phyloP scores from a whole-genome alignment of 53 echinoderm and acorn worm species.

The Temnopleurus reevesii region DNA sequence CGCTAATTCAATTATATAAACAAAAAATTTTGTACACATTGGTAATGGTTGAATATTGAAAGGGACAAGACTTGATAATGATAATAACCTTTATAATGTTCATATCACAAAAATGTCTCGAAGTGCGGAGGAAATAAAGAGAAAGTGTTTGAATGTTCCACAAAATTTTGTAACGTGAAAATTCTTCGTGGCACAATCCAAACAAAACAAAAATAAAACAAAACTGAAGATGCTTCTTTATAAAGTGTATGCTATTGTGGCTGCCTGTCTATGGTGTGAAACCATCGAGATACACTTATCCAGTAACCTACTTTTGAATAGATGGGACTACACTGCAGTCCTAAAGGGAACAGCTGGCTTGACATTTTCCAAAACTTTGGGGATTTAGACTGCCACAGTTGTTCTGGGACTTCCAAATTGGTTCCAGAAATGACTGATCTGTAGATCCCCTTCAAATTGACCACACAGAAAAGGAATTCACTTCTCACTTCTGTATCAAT shows the following conservation, averaged over 20 bases:
- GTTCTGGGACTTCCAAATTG: constrained; percentile 30
- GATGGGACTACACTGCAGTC: no score
- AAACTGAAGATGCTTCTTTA: neutral
- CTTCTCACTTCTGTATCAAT: neutral
- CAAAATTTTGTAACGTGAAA: no score
- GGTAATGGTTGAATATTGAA: no score
- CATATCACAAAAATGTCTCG: no score
- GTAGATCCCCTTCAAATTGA: neutral
- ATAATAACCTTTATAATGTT: no score
- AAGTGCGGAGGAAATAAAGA: no score
- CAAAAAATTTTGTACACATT: no score
- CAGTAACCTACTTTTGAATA: no score
- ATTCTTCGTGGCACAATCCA: no score
- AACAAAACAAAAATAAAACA: neutral
- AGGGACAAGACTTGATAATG: no score
- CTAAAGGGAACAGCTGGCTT: constrained; percentile 12
- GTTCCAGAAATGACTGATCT: constrained; percentile 21
- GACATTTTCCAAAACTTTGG: constrained; percentile 19
- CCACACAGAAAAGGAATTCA: constrained; percentile 2
- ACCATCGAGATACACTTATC: neutral
- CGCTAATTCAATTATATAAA: no score
- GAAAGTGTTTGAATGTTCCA: no score
- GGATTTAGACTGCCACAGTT: constrained; percentile 27
- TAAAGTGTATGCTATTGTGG: neutral
- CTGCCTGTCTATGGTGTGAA: neutral